phyloP scores from a whole-genome alignment of 2,797 vertebrate genomes.

The Acanthurus lineatus region DNA sequence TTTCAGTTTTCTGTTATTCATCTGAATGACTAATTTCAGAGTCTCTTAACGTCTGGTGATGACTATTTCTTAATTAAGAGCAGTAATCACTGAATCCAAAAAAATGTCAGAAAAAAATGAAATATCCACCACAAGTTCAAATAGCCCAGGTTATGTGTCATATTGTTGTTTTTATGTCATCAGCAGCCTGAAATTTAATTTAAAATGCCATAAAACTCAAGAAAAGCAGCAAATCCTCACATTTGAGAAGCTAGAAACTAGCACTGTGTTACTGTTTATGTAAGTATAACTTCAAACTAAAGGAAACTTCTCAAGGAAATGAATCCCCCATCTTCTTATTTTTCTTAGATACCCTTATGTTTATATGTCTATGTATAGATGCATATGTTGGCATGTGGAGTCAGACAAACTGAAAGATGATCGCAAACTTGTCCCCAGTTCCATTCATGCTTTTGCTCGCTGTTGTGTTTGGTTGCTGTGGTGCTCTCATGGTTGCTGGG shows the following conservation, averaged over 20 bases:
- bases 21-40: too few relatives aligned
- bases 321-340: not conserved
- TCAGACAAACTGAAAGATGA: constrained; percentile 1
- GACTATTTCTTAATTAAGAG: not conserved
- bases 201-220: not conserved
- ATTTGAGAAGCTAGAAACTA: not conserved
- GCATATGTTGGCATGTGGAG: not conserved
- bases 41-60: too few relatives aligned
- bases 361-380: not conserved
- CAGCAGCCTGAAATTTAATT: not conserved
- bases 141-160: not conserved
- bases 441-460: constrained; percentile 27
- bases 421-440: constrained; percentile 4
- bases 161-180: not conserved
- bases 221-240: not conserved
- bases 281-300: not conserved
- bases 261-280: not conserved
- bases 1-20: too few relatives aligned
- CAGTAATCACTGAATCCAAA: too few relatives aligned
- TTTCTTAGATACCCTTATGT: constrained; percentile 8
- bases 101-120: too few relatives aligned
- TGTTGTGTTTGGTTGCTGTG: constrained; percentile 65
- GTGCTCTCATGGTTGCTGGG: constrained; percentile 49
- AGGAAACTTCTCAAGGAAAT: not conserved
- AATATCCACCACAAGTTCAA: too few relatives aligned